Conservation (phyloP, 2,888 invertebrate species). For the Oxyteleia sp. region DNA sequence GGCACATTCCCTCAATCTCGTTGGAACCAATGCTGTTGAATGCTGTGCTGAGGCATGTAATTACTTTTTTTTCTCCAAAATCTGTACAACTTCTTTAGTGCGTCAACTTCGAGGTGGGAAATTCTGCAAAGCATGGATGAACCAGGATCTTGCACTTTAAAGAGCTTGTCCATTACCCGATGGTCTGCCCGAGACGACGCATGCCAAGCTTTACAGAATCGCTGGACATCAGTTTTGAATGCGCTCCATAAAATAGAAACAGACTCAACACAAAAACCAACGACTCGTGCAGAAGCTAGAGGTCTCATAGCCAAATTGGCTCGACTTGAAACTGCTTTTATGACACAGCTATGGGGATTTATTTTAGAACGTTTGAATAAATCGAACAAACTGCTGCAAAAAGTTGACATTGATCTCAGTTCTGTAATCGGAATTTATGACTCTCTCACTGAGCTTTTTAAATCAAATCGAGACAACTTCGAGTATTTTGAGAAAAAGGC, state of each 20-base stretch:
- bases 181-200: constrained; percentile 55
- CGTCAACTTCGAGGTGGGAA: constrained; percentile 76
- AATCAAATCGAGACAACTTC: constrained; percentile 22
- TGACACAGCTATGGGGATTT: constrained; percentile 36
- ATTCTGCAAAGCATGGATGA: constrained; percentile 24
- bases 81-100: constrained; percentile 77
- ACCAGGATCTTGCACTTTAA: constrained; percentile 5
- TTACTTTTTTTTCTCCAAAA: constrained; percentile 76
- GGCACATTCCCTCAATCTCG: constrained; percentile 76
- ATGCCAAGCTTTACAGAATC: constrained; percentile 15
- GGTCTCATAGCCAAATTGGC: constrained; percentile 19
- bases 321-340: constrained; percentile 34
- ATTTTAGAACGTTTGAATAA: constrained; percentile 35
- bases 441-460: constrained; percentile 30
- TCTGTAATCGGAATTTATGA: constrained; percentile 36
- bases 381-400: constrained; percentile 31
- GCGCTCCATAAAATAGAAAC: constrained; percentile 27
- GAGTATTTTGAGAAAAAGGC: constrained; percentile 16
- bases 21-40: constrained; percentile 75
- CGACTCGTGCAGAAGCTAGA: constrained; percentile 12
- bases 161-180: constrained; percentile 46
- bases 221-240: constrained; percentile 15
- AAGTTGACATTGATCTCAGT: constrained; percentile 22
- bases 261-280: constrained; percentile 8
- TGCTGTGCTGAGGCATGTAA: constrained; percentile 68